These are phyloP conservation scores for Rissa tridactyla DNA, from an alignment of 2,113 vertebrate genomes.

Conservation along the genomic window DNA sequence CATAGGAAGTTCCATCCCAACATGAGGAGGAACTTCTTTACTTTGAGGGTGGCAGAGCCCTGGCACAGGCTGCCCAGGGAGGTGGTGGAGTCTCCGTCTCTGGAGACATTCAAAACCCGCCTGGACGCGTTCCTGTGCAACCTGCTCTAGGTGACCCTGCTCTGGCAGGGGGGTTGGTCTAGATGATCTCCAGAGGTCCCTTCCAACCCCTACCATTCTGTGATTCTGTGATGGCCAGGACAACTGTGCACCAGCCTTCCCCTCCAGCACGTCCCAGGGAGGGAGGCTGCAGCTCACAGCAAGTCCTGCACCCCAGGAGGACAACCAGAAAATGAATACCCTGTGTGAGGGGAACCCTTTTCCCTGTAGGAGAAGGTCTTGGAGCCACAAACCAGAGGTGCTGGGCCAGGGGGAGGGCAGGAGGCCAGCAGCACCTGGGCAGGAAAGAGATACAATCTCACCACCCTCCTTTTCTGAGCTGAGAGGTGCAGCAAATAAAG, in stretches of 20 bases:
- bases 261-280: neutral
- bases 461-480: neutral
- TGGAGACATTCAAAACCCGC: too few species aligned
- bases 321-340: neutral
- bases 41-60: too few species aligned
- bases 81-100: too few species aligned
- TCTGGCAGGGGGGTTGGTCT: too few species aligned
- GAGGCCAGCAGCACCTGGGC: neutral
- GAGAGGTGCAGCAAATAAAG: neutral
- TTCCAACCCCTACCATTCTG: too few species aligned
- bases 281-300: neutral
- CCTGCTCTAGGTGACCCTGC: too few species aligned
- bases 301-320: neutral
- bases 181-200: too few species aligned
- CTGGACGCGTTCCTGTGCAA: too few species aligned
- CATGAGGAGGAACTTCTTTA: too few species aligned
- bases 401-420: neutral
- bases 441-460: neutral
- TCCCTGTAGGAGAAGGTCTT: neutral
- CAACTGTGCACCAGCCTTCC: neutral
- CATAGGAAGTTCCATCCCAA: too few species aligned
- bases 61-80: too few species aligned
- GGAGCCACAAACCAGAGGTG: neutral
- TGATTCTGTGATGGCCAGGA: too few species aligned
- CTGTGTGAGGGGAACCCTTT: neutral